Percentiles rank a stretch among this genome's conserved stretches.
phyloP scores from a whole-genome alignment of 2,797 vertebrate species.

The Anomalospiza imberbis region DNA sequence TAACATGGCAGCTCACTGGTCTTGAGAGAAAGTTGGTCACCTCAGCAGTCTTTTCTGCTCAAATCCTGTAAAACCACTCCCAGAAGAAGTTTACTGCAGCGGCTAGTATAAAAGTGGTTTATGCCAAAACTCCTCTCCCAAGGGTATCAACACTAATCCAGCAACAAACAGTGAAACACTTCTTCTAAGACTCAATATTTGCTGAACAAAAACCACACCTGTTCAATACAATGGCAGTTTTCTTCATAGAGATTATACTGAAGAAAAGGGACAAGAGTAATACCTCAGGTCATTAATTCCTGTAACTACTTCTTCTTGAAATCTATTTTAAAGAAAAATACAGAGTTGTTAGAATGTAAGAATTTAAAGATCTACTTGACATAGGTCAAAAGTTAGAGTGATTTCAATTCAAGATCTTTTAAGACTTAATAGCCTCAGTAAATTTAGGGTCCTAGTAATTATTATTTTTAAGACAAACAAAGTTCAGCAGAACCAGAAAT shows the following conservation, averaged over 20 bases:
- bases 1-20: background rate
- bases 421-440: background rate
- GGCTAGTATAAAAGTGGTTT: background rate
- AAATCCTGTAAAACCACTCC: background rate
- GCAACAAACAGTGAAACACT: background rate
- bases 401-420: background rate
- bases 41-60: background rate
- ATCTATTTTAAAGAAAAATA: background rate
- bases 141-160: background rate
- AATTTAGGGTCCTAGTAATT: background rate
- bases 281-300: background rate
- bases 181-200: background rate
- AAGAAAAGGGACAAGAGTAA: background rate
- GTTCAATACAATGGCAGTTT: background rate
- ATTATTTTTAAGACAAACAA: background rate
- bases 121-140: background rate
- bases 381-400: background rate
- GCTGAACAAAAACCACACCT: background rate
- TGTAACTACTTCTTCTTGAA: background rate
- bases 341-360: background rate
- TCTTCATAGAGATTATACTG: background rate
- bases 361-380: background rate
- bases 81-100: background rate
- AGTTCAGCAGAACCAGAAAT: background rate
- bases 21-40: background rate